These are phyloP conservation scores for Toxostoma redivivum DNA, from an alignment of 2,113 vertebrate species.

Conservation along the genomic window DNA sequence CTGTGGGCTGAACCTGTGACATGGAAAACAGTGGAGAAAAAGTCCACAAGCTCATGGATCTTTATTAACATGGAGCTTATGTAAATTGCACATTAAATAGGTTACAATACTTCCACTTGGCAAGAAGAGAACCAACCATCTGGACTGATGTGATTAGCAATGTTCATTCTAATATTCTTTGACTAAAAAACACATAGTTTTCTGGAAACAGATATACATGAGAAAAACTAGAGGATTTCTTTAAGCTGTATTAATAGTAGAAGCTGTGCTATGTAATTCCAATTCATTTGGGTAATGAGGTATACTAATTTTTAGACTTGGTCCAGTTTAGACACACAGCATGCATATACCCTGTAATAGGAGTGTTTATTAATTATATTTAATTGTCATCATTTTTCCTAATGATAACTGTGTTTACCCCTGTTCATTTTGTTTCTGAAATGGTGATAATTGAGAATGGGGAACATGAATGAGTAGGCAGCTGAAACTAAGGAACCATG, in stretches of 20 bases:
- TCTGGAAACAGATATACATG: constrained; percentile 20
- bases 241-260: constrained; percentile 54
- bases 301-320: constrained; percentile 39
- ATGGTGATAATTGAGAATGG: not conserved
- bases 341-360: constrained; percentile 59
- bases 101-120: constrained; percentile 60
- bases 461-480: constrained; percentile 21
- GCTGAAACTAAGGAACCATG: constrained; percentile 12
- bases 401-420: constrained; percentile 34
- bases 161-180: constrained; percentile 62
- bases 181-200: constrained; percentile 49
- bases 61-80: constrained; percentile 55
- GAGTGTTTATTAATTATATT: constrained; percentile 68
- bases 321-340: constrained; percentile 42
- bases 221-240: constrained; percentile 30
- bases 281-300: constrained; percentile 64
- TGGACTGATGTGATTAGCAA: constrained; percentile 67
- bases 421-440: constrained; percentile 37
- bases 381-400: constrained; percentile 56
- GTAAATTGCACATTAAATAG: constrained; percentile 59
- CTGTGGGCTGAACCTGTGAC: not conserved
- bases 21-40: not conserved
- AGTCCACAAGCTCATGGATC: constrained; percentile 16
- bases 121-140: constrained; percentile 60
- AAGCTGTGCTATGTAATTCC: constrained; percentile 25